Evolutionary conservation across 2,888 invertebrate species (phyloP).

Genomic region (Calliscelio sp.): DNA sequence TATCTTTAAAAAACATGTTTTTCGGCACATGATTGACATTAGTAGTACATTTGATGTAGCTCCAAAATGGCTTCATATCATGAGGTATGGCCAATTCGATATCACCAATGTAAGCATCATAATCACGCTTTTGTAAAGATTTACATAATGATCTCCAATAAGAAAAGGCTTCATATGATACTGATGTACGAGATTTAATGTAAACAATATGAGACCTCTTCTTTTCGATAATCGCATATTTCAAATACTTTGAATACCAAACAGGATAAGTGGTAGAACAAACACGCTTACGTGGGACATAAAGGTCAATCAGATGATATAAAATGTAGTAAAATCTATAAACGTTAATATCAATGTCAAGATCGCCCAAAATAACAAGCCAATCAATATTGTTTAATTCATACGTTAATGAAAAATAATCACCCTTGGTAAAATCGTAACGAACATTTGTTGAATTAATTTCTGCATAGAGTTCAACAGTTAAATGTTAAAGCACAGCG

Average conservation of each 20-base stretch:
- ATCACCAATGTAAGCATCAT: not conserved
- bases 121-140: not conserved
- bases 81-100: not conserved
- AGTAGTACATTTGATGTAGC: not conserved
- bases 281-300: not conserved
- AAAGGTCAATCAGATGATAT: not conserved
- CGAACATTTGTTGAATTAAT: not conserved
- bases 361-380: not conserved
- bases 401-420: not conserved
- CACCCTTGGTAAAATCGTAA: not conserved
- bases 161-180: not conserved
- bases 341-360: not conserved
- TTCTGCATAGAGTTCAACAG: not conserved
- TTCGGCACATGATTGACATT: not conserved
- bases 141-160: not conserved
- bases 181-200: not conserved
- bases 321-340: not conserved
- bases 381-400: not conserved
- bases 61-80: not conserved
- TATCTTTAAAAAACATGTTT: not conserved
- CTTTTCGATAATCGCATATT: not conserved
- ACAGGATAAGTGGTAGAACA: not conserved
- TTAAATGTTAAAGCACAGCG: not conserved
- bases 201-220: not conserved
- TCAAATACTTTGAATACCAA: not conserved